phyloP scores from a whole-genome alignment of 2,888 invertebrate genomes.

The Penaeus monodon region DNA sequence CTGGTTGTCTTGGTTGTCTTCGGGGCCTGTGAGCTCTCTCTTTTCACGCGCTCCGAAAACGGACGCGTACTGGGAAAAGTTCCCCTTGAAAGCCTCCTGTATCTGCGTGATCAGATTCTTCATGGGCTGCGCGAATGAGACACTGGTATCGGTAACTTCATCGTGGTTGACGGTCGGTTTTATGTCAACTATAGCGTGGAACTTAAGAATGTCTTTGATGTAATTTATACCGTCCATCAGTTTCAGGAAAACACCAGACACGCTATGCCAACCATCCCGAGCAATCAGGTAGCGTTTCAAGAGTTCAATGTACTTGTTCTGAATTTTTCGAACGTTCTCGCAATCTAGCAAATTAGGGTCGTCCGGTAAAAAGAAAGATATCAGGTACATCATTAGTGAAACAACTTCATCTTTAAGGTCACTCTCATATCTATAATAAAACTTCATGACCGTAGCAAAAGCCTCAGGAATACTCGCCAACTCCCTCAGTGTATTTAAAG shows the following conservation, averaged over 20 bases:
- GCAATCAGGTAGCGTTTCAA: slow-evolving; percentile 53
- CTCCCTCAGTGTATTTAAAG: slow-evolving; percentile 17
- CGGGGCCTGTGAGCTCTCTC: not conserved
- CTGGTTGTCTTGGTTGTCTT: not conserved
- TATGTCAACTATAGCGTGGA: slow-evolving; percentile 20
- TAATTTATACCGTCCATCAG: slow-evolving; percentile 20
- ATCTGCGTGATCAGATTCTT: slow-evolving; percentile 9
- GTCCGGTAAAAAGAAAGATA: slow-evolving; percentile 67
- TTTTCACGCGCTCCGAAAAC: not conserved
- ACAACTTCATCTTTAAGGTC: slow-evolving; percentile 32
- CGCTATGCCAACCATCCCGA: slow-evolving; percentile 1
- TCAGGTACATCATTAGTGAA: slow-evolving; percentile 10
- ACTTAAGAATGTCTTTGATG: slow-evolving; percentile 18
- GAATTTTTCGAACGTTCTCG: slow-evolving; percentile 68
- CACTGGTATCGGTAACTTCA: not conserved
- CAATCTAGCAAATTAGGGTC: slow-evolving; percentile 69
- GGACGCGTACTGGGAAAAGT: slow-evolving; percentile 12
- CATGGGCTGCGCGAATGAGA: not conserved
- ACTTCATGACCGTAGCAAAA: slow-evolving; percentile 21
- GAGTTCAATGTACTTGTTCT: slow-evolving; percentile 69
- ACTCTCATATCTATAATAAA: slow-evolving; percentile 25
- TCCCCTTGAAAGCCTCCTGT: not conserved
- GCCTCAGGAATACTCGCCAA: slow-evolving; percentile 23
- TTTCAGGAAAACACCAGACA: not conserved
- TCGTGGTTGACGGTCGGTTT: slow-evolving; percentile 17